These are phyloP conservation scores for Sebastes iracundus DNA, from an alignment of 2,797 vertebrate species.

Conservation along the genomic window DNA sequence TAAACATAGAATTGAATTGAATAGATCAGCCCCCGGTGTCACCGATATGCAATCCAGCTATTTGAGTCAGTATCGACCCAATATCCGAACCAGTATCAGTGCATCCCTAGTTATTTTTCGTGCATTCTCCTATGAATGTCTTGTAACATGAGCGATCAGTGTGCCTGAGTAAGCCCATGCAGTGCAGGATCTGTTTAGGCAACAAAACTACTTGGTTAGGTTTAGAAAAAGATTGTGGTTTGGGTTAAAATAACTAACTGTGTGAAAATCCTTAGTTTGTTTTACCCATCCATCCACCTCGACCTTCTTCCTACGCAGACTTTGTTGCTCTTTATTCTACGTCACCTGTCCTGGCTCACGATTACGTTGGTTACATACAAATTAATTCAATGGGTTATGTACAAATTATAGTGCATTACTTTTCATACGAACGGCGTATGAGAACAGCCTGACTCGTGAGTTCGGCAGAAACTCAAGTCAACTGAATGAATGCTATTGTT, in stretches of 20 bases:
- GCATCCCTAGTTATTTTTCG: neutral
- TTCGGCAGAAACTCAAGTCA: neutral
- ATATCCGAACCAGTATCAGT: too few species aligned
- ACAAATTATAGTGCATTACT: neutral
- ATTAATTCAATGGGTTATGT: fast-evolving
- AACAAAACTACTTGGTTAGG: neutral
- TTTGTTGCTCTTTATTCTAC: neutral
- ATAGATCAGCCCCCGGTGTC: too few species aligned
- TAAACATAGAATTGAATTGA: too few species aligned
- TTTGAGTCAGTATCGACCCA: too few species aligned
- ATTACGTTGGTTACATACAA: too few species aligned
- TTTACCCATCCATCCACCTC: neutral
- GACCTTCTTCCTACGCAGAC: neutral
- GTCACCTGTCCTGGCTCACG: neutral
- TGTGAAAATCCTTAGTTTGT: fast-evolving
- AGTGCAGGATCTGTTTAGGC: neutral
- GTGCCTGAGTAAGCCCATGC: neutral
- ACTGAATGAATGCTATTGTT: neutral
- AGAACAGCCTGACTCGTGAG: neutral
- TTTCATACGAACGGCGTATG: neutral
- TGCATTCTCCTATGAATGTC: neutral
- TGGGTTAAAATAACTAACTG: neutral
- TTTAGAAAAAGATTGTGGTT: neutral
- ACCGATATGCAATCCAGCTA: too few species aligned
- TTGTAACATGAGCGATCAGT: fast-evolving